Percentiles rank a stretch among this genome's conserved stretches.
Conservation (phyloP, 2,113 vertebrate species). For the Orthochromis malagaraziensis region DNA sequence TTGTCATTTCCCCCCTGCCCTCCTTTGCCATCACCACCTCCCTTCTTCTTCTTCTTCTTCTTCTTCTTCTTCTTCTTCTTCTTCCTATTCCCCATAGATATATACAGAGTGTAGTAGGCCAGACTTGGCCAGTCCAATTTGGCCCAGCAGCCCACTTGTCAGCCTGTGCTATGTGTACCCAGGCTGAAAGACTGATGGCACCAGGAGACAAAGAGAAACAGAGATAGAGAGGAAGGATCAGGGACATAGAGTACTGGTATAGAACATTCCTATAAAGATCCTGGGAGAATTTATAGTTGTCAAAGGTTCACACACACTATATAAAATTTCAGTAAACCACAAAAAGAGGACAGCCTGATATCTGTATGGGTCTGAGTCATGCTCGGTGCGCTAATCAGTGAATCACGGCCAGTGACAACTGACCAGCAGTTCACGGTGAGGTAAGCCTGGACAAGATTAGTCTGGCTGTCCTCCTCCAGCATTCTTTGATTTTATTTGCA, state of each 20-base stretch:
- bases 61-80: no score
- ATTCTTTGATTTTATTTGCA: not conserved
- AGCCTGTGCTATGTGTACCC: not conserved
- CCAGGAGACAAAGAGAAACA: not conserved
- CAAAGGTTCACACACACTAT: not conserved
- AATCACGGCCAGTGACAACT: not conserved
- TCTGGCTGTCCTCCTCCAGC: not conserved
- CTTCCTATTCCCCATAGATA: not conserved
- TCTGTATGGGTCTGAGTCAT: not conserved
- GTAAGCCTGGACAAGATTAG: not conserved
- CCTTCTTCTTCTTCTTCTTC: not conserved
- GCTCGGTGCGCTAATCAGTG: not conserved
- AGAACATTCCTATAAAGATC: not conserved
- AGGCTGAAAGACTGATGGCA: constrained; percentile 15
- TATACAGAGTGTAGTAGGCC: not conserved
- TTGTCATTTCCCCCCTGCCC: not conserved
- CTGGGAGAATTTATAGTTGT: not conserved
- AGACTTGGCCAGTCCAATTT: not conserved
- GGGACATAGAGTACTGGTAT: not conserved
- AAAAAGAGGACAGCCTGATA: not conserved
- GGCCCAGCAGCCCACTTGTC: not conserved
- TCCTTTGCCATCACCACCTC: not conserved
- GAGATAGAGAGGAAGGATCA: not conserved
- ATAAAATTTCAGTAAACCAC: not conserved
- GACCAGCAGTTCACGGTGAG: not conserved